Evolutionary conservation across 1,140 invertebrate genomes (phyloP).

Genomic region (Drosophila navojoa): DNA sequence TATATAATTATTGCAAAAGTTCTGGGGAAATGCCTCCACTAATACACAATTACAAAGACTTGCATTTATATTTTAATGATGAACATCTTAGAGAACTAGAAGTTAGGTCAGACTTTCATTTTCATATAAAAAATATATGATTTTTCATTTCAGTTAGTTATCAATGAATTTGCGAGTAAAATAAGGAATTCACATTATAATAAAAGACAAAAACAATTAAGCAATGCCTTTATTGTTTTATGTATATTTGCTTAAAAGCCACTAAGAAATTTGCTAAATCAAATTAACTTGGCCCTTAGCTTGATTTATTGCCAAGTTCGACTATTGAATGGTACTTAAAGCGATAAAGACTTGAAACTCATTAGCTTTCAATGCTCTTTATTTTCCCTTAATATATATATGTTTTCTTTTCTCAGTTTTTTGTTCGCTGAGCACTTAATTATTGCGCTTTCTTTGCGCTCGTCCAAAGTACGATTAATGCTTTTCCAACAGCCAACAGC

Average conservation of each 20-base stretch:
- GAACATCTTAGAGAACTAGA: too few relatives aligned
- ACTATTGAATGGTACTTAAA: constrained; percentile 1
- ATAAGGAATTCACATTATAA: too few relatives aligned
- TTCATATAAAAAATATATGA: too few relatives aligned
- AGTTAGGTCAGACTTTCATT: too few relatives aligned
- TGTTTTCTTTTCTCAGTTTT: neutral
- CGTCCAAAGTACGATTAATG: constrained; percentile 8
- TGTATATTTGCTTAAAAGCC: neutral
- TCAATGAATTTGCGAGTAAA: too few relatives aligned
- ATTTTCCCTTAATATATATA: constrained; percentile 11
- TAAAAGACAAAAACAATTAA: too few relatives aligned
- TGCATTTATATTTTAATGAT: too few relatives aligned
- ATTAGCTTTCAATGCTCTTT: constrained; percentile 12
- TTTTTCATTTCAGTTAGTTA: too few relatives aligned
- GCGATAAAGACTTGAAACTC: constrained; percentile 2
- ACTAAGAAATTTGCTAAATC: neutral
- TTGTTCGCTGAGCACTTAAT: constrained; percentile 25
- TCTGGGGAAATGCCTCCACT: constrained; percentile 14
- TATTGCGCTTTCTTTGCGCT: constrained; percentile 36
- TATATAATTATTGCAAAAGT: constrained; percentile 3
- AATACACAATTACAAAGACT: constrained; percentile 43
- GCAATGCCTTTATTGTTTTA: too few relatives aligned
- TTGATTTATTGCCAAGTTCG: neutral
- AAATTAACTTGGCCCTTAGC: too few relatives aligned
- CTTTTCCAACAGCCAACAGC: neutral